Base-by-base conservation (phyloP, 2,113 vertebrate genomes). In the Acrocephalus kingi region DNA sequence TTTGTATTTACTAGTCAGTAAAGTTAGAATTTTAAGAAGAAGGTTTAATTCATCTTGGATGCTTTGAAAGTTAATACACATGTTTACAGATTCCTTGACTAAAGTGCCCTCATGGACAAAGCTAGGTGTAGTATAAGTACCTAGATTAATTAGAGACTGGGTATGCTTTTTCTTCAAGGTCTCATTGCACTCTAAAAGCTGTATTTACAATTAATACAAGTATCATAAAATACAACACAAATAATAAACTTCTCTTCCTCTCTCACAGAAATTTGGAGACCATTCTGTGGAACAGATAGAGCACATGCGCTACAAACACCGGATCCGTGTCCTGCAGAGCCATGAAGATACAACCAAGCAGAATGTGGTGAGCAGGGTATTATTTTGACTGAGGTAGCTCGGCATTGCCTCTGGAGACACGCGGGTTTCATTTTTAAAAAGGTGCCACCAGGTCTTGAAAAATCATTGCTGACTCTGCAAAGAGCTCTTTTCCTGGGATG, bases 271-370 rank as follows among this genome's bases (percentile, higher is more conserved):
- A 97, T 99, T 99, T 30, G 98, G 99, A 69, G 98, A 98, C 90
- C 98, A 99, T 97, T 99, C 98, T 1, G 99, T 99, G 95, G 98
- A 98, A 28, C 98, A 99, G 82, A 98, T 99, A 28, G 99, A 99
- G 95, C 98, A 97, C 80, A 98, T 99, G 92, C 98, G 99, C 67
- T 99, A 98, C 90, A 98, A 98, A 63, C 99, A 99, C 97, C 97
- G 99, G 79, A 98, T 99, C 87, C 97, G 96, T 51, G 99, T 99
- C 31, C 98, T 99, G 33, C 99, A 99, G 96, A 97, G 97, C 24
- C 99, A 99, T 0, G 99, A 99, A 69, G 99, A 99, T 72, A 99
- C 98, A 63, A 98, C 98, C 76, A 99, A 99, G 97, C 99, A 99
- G 94, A 99, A 99, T 6, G 97, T 99, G 61, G 99, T 99, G 95